A percentile compares a stretch with the other conserved stretches of the same genome.
These are phyloP conservation scores for Crocodylus rhombifer DNA, from an alignment of 2,797 vertebrate genomes.

Conservation along the genomic window DNA sequence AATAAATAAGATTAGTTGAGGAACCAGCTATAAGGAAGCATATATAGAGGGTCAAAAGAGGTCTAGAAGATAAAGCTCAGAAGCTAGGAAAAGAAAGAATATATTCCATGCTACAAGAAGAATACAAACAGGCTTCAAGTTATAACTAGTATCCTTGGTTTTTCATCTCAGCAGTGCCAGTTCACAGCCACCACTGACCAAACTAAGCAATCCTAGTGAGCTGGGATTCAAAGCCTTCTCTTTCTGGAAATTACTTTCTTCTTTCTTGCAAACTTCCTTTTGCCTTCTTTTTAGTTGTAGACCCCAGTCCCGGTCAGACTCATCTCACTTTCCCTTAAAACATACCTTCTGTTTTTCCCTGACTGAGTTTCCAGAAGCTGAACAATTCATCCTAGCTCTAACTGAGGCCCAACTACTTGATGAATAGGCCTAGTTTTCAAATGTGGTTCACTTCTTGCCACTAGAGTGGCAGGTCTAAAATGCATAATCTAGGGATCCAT, in stretches of 20 bases:
- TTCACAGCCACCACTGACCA: rapidly evolving
- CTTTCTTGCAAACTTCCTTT: background rate
- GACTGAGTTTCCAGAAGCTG: background rate
- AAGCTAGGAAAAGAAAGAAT: background rate
- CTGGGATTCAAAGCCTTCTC: background rate
- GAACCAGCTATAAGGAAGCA: slow-evolving; percentile 56
- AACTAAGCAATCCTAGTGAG: background rate
- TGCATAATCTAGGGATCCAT: background rate
- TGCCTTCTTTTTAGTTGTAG: background rate
- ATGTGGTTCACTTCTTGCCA: background rate
- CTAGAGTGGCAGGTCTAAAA: background rate
- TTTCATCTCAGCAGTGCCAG: background rate
- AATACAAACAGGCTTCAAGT: slow-evolving; percentile 30
- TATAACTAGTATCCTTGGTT: slow-evolving; percentile 1
- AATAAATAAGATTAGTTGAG: slow-evolving; percentile 69
- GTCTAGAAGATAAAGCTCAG: slow-evolving; percentile 59
- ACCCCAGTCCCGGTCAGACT: background rate
- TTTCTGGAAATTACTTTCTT: background rate
- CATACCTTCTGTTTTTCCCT: background rate
- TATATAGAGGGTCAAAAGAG: slow-evolving; percentile 58
- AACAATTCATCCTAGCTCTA: background rate
- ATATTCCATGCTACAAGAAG: slow-evolving; percentile 47
- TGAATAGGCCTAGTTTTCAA: background rate
- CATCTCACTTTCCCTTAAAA: background rate
- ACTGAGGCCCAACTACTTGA: background rate